Conservation (phyloP, 2,888 invertebrate genomes). For the Drosophila hamatofila region DNA sequence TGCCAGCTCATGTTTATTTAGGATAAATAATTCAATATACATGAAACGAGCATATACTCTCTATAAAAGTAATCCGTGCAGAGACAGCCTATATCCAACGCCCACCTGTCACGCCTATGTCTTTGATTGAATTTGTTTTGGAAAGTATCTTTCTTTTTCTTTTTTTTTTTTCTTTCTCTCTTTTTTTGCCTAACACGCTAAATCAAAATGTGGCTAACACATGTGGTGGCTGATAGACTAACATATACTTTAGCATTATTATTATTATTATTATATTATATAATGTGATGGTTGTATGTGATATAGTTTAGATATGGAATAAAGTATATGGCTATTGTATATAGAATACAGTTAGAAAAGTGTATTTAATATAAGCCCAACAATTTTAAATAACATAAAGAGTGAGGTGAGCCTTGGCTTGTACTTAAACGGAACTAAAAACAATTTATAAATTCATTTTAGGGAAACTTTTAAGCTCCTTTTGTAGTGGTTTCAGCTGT, state of each 20-base stretch:
- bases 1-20: conserved; percentile 73
- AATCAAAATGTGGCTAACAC: conserved; percentile 43
- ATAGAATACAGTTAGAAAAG: too few relatives aligned
- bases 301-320: too few relatives aligned
- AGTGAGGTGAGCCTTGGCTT: neutral
- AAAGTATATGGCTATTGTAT: too few relatives aligned
- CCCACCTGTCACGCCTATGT: conserved; percentile 57
- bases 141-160: conserved; percentile 26
- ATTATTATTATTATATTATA: too few relatives aligned
- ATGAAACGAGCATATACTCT: conserved; percentile 31
- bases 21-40: conserved; percentile 80
- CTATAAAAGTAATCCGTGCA: conserved; percentile 50
- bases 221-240: neutral
- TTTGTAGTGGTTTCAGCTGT: neutral
- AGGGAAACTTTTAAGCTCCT: neutral
- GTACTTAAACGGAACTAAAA: neutral
- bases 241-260: neutral
- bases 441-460: neutral
- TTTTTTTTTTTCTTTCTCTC: neutral
- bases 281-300: neutral
- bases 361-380: too few relatives aligned
- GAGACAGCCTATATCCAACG: conserved; percentile 46
- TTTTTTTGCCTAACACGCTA: conserved; percentile 45
- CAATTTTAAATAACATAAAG: neutral
- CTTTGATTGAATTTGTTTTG: conserved; percentile 71